Base-by-base conservation (phyloP, 2,888 invertebrate species). In the Eristalinus sepulchralis region DNA sequence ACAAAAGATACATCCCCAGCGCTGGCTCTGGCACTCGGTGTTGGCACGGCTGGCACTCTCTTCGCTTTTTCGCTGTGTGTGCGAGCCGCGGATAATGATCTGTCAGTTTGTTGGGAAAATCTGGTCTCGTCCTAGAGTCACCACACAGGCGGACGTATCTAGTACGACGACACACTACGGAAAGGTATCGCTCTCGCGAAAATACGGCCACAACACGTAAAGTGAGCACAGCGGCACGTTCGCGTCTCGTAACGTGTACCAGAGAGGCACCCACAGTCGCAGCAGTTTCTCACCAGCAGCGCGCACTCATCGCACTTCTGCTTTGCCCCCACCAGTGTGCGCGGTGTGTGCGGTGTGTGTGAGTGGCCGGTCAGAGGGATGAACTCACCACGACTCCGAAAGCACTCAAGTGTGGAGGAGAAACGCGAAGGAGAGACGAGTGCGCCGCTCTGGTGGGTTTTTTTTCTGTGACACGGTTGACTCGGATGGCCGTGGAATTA, bases 211-310 rank as follows among this genome's bases (percentile, higher is more conserved):
- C 86, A 66, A 86, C 86, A 86, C 86, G 83, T 86, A 78, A 86
- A 86, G 86, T 86, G 86, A 86, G 86, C 83, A 79, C 75, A 83
- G 78, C 75, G 86, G 83, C 86, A 86, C 86, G 86, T 86, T 86
- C 78, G 86, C 71, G 75, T 83, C 83, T 86, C 83, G 86, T 75
- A 86, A 83, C 78, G 24, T 10, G 82, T 86, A 86, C 82, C 47
- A 47, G 47, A 47, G 47, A 47, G 82, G 86, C 86, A 83, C 86
- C 83, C 83, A 47, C 47, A 34, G 34, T 8, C 34, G 10, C 34
- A 47, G 71, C 85, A 82, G 82, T 55, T 86, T 83, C 70, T 86
- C 83, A 83, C 83, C 83, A 82, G 84, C 76, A 67, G 57, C 24
- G 24, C 24, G 22, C 11, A 57, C 47, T 47, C 47, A 47, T 47